Evolutionary conservation across 2,113 vertebrate species (phyloP).

Genomic region (Catharus fuscescens): DNA sequence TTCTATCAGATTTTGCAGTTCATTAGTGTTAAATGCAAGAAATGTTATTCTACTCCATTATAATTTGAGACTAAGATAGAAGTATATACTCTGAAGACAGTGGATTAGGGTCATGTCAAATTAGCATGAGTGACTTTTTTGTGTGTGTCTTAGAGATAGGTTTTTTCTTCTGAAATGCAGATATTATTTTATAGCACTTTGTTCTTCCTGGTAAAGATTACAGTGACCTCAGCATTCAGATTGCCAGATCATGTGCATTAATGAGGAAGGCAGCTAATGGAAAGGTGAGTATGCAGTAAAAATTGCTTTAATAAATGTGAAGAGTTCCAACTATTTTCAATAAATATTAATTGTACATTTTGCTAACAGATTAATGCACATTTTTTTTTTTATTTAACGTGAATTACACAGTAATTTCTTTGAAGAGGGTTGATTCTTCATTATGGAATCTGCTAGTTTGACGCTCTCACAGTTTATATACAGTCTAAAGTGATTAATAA

Average conservation of each 20-base stretch:
- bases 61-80: background rate
- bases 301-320: background rate
- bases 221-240: constrained; percentile 71
- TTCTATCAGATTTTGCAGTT: background rate
- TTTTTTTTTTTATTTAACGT: background rate
- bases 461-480: background rate
- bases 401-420: background rate
- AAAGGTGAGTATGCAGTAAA: constrained; percentile 39
- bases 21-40: background rate
- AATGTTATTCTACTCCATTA: background rate
- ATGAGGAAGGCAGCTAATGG: background rate
- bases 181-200: background rate
- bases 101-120: background rate
- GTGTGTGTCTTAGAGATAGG: background rate
- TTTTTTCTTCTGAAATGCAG: background rate
- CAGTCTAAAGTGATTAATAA: background rate
- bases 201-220: constrained; percentile 66
- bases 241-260: constrained; percentile 81
- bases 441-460: background rate
- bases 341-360: background rate
- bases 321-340: background rate
- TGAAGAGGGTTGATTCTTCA: background rate
- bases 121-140: background rate
- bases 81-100: background rate
- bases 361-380: background rate